Percentiles rank a stretch among this genome's conserved stretches.
Evolutionary conservation across 2,888 invertebrate species (phyloP).

Genomic region (Epirrita christyi): DNA sequence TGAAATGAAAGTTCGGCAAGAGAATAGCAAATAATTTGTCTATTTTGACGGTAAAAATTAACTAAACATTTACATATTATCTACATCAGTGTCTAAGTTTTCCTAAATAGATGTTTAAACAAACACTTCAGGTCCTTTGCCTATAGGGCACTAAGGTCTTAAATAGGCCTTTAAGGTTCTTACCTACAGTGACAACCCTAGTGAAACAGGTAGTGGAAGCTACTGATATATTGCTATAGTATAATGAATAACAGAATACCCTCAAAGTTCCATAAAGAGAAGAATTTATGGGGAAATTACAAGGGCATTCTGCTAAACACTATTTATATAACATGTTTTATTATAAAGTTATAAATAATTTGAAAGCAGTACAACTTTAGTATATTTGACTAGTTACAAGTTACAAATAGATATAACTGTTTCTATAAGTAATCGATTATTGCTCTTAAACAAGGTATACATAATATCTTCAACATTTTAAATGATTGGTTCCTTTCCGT

Average conservation of each 20-base stretch:
- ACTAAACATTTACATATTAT: constrained; percentile 34
- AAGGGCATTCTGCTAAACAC: constrained; percentile 20
- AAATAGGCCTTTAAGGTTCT: constrained; percentile 38
- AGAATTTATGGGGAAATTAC: constrained; percentile 7
- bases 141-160: constrained; percentile 22
- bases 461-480: constrained; percentile 50
- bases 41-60: constrained; percentile 26
- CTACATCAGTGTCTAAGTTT: constrained; percentile 33
- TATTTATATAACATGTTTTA: constrained; percentile 22
- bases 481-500: constrained; percentile 64
- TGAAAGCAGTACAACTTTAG: constrained; percentile 62
- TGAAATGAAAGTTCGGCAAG: constrained; percentile 28
- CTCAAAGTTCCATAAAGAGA: constrained; percentile 17
- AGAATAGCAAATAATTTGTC: constrained; percentile 43
- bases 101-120: constrained; percentile 34
- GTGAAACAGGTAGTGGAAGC: constrained; percentile 32
- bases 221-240: constrained; percentile 35
- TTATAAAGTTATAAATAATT: constrained; percentile 48
- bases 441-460: constrained; percentile 72
- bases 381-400: constrained; percentile 59
- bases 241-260: constrained; percentile 31
- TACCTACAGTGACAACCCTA: constrained; percentile 37
- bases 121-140: constrained; percentile 35
- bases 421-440: constrained; percentile 70
- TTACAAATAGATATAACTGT: constrained; percentile 70